A percentile compares a stretch with the other conserved stretches of the same genome.
These are phyloP conservation scores for Euphydryas editha DNA, from an alignment of 2,888 invertebrate species.

Conservation along the genomic window DNA sequence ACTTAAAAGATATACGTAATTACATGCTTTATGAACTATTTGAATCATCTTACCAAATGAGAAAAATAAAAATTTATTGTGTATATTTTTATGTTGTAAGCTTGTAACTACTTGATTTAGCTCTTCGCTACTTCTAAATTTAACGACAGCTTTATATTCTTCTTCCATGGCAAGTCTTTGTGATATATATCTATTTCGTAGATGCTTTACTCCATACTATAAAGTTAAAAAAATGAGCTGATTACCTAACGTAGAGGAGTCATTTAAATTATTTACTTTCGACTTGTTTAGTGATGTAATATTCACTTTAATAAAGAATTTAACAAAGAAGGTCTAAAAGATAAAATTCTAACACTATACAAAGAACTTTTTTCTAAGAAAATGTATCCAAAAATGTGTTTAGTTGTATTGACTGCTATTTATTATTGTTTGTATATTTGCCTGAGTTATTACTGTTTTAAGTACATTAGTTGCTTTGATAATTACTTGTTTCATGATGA, in stretches of 20 bases:
- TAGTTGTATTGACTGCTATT: too few relatives aligned
- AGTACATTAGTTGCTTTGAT: neutral
- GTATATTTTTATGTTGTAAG: neutral
- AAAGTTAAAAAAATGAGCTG: neutral
- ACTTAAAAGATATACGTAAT: neutral
- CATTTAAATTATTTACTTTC: too few relatives aligned
- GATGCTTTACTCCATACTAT: slow-evolving; percentile 1
- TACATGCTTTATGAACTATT: neutral
- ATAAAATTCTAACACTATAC: too few relatives aligned
- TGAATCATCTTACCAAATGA: slow-evolving; percentile 3
- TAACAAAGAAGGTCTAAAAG: too few relatives aligned
- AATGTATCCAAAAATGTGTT: too few relatives aligned
- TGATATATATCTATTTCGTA: neutral
- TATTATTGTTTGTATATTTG: too few relatives aligned
- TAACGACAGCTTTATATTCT: slow-evolving; percentile 1
- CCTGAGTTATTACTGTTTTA: neutral
- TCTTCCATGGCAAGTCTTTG: neutral
- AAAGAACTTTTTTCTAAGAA: too few relatives aligned
- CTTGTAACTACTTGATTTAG: neutral
- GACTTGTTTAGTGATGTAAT: too few relatives aligned
- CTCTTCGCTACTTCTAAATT: neutral
- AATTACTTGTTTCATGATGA: slow-evolving; percentile 9
- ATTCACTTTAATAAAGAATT: too few relatives aligned
- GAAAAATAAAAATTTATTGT: slow-evolving; percentile 7
- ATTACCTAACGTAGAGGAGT: neutral